Evolutionary conservation across 2,888 invertebrate genomes (phyloP).

Genomic region (Dermolepida albohirtum): DNA sequence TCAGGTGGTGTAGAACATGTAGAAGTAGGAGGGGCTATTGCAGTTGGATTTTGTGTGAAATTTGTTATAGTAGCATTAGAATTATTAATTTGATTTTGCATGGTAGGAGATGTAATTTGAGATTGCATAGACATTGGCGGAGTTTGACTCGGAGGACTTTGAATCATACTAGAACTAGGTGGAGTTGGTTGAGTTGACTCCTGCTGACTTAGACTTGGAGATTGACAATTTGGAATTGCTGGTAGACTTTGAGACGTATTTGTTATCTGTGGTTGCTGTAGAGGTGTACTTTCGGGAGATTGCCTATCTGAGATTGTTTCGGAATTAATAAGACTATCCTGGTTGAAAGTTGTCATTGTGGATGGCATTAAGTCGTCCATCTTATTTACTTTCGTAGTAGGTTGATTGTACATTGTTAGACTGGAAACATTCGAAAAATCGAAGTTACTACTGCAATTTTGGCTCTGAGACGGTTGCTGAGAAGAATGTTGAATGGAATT

Average conservation of each 20-base stretch:
- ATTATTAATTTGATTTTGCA: constrained; percentile 44
- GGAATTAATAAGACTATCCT: constrained; percentile 60
- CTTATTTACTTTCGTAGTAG: constrained; percentile 56
- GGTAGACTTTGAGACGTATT: constrained; percentile 35
- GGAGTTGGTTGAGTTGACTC: constrained; percentile 40
- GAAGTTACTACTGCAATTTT: constrained; percentile 58
- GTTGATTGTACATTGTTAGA: constrained; percentile 61
- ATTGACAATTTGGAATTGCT: constrained; percentile 26
- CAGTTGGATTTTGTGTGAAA: constrained; percentile 6
- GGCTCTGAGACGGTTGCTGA: constrained; percentile 66
- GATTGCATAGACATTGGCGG: constrained; percentile 39
- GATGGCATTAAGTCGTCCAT: constrained; percentile 64
- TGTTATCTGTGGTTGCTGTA: constrained; percentile 42
- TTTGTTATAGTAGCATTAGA: constrained; percentile 29
- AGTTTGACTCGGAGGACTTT: constrained; percentile 42
- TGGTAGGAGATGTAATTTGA: constrained; percentile 36
- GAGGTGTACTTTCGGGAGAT: constrained; percentile 40
- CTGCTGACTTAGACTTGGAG: constrained; percentile 33
- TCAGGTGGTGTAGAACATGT: constrained; percentile 14
- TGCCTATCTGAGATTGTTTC: constrained; percentile 56
- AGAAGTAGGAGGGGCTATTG: constrained; percentile 10
- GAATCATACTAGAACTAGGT: constrained; percentile 38
- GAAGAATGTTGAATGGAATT: constrained; percentile 57
- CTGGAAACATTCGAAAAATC: constrained; percentile 64
- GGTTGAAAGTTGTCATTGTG: constrained; percentile 51